Evolutionary conservation across 1,140 invertebrate species (phyloP).

Genomic region (Cyrtorhinus lividipennis): DNA sequence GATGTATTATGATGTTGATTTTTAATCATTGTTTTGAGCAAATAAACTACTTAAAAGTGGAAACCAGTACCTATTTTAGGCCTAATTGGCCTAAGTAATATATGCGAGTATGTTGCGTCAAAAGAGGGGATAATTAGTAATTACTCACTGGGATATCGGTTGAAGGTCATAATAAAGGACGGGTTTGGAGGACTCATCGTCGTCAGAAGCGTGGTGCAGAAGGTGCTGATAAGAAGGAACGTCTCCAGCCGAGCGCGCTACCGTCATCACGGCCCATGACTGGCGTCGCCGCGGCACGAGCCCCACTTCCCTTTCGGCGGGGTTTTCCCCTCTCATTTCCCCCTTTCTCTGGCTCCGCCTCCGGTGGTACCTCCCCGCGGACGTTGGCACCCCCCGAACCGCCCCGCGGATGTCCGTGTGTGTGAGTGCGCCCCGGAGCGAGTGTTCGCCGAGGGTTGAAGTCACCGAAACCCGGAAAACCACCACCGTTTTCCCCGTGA

Average conservation of each 20-base stretch:
- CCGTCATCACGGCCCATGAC: constrained; percentile 7
- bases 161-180: constrained; percentile 1
- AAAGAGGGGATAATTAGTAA: no score
- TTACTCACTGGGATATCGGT: not conserved
- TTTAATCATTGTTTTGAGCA: no score
- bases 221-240: constrained; percentile 2
- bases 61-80: no score
- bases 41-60: no score
- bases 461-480: no score
- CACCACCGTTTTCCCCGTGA: no score
- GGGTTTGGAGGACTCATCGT: not conserved
- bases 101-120: no score
- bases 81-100: no score
- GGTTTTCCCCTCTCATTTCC: no score
- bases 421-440: not conserved
- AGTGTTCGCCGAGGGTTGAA: not conserved
- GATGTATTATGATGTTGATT: no score
- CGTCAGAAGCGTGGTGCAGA: not conserved
- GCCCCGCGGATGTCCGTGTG: not conserved
- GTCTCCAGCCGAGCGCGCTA: not conserved
- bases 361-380: not conserved
- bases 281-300: not conserved
- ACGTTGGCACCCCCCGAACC: no score
- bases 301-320: not conserved
- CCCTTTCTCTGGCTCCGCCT: not conserved